phyloP scores from a whole-genome alignment of 2,113 vertebrate genomes.

The Carollia perspicillata region DNA sequence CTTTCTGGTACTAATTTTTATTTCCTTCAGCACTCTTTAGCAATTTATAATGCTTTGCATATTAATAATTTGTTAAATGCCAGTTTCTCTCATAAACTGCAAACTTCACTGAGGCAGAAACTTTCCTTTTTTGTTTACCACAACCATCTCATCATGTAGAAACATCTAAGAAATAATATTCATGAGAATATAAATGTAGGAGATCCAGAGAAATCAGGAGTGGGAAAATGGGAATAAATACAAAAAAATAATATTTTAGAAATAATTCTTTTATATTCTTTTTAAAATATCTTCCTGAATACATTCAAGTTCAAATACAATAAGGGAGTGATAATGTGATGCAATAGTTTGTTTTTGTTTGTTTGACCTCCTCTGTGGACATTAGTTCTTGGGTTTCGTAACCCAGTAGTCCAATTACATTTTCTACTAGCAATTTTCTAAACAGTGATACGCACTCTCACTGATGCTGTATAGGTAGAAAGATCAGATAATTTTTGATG shows the following conservation, averaged over 20 bases:
- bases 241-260: background rate
- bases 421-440: background rate
- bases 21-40: background rate
- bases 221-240: background rate
- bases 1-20: background rate
- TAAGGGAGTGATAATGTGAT: background rate
- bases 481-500: background rate
- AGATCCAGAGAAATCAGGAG: background rate
- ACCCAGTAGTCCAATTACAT: background rate
- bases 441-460: background rate
- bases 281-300: background rate
- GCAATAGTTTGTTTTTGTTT: background rate
- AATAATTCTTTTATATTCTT: constrained; percentile 4
- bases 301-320: constrained; percentile 29
- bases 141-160: background rate
- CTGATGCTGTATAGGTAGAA: background rate
- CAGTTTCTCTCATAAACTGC: background rate
- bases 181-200: background rate
- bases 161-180: background rate
- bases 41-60: background rate
- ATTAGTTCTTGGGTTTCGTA: background rate
- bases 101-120: background rate
- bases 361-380: background rate
- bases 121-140: background rate
- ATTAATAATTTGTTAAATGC: background rate